A percentile compares a stretch with the other conserved stretches of the same genome.
These are phyloP conservation scores for Perca schrenkii DNA, from an alignment of 2,113 vertebrate species.

Conservation along the genomic window DNA sequence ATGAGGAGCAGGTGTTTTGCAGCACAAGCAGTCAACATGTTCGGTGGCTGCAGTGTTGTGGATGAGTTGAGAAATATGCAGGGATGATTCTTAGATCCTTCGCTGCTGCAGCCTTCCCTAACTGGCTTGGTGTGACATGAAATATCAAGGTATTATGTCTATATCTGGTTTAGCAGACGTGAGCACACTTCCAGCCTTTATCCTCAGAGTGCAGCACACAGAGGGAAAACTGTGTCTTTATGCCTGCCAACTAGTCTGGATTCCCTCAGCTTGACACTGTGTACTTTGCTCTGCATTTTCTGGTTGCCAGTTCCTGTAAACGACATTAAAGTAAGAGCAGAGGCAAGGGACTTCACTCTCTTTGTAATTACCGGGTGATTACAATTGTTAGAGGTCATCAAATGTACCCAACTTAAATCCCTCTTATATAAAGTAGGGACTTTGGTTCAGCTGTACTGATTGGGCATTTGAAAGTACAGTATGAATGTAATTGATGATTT, in stretches of 20 bases:
- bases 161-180: conserved; percentile 71
- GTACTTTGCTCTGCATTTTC: conserved; percentile 43
- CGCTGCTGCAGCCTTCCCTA: conserved; percentile 6
- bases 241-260: conserved; percentile 73
- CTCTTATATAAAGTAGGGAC: neutral
- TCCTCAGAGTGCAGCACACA: conserved; percentile 58
- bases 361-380: conserved; percentile 56
- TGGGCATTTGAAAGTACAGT: conserved; percentile 1
- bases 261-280: conserved; percentile 62
- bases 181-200: conserved; percentile 64
- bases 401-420: neutral
- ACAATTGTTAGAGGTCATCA: conserved; percentile 47
- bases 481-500: conserved; percentile 10
- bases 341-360: conserved; percentile 32
- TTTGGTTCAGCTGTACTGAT: neutral
- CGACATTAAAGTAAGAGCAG: conserved; percentile 36
- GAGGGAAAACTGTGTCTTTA: conserved; percentile 61
- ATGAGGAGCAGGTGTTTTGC: conserved; percentile 38
- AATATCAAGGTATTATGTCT: conserved; percentile 67
- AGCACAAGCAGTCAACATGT: conserved; percentile 18
- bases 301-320: conserved; percentile 60
- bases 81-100: conserved; percentile 24
- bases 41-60: neutral
- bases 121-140: conserved; percentile 38
- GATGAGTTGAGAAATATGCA: conserved; percentile 7